Evolutionary conservation across 2,888 invertebrate species (phyloP).

Genomic region (Spicauda simplicius): DNA sequence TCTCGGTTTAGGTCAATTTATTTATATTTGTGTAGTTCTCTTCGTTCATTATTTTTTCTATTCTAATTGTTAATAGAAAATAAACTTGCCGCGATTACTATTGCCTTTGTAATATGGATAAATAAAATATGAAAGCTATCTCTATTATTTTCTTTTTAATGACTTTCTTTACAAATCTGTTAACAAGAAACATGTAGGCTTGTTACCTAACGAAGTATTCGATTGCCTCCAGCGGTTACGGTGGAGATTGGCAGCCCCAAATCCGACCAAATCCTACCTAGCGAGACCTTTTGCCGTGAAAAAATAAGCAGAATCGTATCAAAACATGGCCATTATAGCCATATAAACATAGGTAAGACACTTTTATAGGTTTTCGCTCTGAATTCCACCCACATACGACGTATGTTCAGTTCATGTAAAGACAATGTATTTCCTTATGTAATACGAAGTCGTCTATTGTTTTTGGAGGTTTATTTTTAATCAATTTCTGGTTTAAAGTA

Average conservation of each 20-base stretch:
- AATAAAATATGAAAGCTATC: constrained; percentile 1
- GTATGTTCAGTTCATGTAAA: background rate
- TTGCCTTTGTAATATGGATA: constrained; percentile 5
- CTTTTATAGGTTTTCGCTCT: constrained; percentile 16
- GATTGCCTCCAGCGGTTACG: constrained; percentile 65
- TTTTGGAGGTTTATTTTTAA: too few relatives aligned
- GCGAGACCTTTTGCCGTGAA: constrained; percentile 54
- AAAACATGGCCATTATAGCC: constrained; percentile 50
- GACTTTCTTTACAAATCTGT: constrained; percentile 63
- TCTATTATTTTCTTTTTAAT: constrained; percentile 44
- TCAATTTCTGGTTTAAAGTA: too few relatives aligned
- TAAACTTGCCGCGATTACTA: background rate
- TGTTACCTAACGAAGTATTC: constrained; percentile 71
- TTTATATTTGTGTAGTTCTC: too few relatives aligned
- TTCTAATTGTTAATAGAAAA: too few relatives aligned
- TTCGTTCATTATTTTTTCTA: too few relatives aligned
- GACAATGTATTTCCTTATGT: background rate
- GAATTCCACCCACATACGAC: background rate
- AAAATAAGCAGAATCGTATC: constrained; percentile 67
- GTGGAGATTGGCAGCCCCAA: constrained; percentile 73
- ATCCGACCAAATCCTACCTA: constrained; percentile 74
- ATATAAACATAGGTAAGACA: constrained; percentile 23
- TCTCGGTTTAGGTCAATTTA: too few relatives aligned
- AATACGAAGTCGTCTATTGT: background rate
- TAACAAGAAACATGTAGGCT: constrained; percentile 70